Base-by-base conservation (phyloP, 2,888 invertebrate genomes). In the Tenthredo amoena region DNA sequence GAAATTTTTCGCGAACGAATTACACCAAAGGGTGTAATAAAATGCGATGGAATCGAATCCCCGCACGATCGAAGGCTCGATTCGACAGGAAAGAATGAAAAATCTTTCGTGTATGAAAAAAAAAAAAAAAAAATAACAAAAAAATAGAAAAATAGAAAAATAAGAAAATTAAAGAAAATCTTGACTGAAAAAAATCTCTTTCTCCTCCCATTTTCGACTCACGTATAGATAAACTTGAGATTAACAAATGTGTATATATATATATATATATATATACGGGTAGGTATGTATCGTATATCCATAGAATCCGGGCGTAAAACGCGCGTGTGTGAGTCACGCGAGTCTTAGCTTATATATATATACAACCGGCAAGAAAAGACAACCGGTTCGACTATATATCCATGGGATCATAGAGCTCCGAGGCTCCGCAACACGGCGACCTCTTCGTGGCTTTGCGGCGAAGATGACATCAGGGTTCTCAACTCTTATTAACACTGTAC, bases 351-450 rank as follows among this genome's bases (percentile, higher is more conserved):
- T 76, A 77, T 50, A 76, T 50, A 7, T 72, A 72, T 18, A 34
- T 77, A 47, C 18, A 58, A 91, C 89, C 89, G 90, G 90, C 91
- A 91, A 90, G 91, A 91, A 87, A 89, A 91, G 90, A 91, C 91
- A 92, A 92, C 92, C 92, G 92, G 92, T 92, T 92, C 91, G 91
- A 91, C 91, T 91, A 91, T 90, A 91, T 90, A 91, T 90, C 89
- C 89, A 87, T 89, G 89, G 89, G 90, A 91, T 92, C 92, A 92
- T 92, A 92, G 91, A 91, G 90, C 89, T 89, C 90, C 88, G 82
- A 89, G 90, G 90, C 90, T 90, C 89, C 89, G 89, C 90, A 91
- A 89, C 82, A 83, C 82, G 82, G 90, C 90, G 92, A 92, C 91
- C 91, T 92, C 91, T 90, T 89, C 89, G 90, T 89, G 89, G 89